A percentile compares a stretch with the other conserved stretches of the same genome.
phyloP scores from a whole-genome alignment of 2,797 vertebrate genomes.

The Apogon hyalosoma region DNA sequence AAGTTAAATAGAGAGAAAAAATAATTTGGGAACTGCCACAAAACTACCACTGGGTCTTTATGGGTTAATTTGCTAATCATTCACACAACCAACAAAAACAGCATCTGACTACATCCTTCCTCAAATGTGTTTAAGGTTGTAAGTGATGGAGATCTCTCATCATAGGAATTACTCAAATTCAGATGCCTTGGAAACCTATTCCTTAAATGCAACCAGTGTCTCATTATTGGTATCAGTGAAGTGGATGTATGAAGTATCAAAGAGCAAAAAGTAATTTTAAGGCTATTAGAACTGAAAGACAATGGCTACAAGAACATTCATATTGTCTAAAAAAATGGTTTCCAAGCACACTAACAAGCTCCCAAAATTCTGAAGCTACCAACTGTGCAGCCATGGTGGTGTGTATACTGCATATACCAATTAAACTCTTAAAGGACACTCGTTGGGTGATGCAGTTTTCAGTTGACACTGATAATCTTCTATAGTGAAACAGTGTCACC shows the following conservation, averaged over 20 bases:
- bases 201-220: not conserved
- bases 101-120: not conserved
- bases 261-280: not conserved
- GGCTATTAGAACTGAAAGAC: not conserved
- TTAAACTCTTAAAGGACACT: slow-evolving; percentile 17
- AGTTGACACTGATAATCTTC: slow-evolving; percentile 24
- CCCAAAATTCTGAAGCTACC: slow-evolving; percentile 14
- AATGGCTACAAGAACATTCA: not conserved
- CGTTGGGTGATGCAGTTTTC: slow-evolving; percentile 28
- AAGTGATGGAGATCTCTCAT: not conserved
- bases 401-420: slow-evolving; percentile 1
- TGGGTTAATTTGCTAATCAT: too few species aligned
- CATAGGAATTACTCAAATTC: not conserved
- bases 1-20: too few species aligned
- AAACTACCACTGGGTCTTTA: too few species aligned
- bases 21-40: too few species aligned
- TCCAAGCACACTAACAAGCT: slow-evolving; percentile 16
- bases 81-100: not conserved
- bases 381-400: slow-evolving; percentile 6
- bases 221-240: too few species aligned
- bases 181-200: not conserved
- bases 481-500: not conserved
- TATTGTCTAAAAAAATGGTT: slow-evolving; percentile 9
- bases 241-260: not conserved
- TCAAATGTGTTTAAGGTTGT: not conserved